Conservation (phyloP, 2,797 vertebrate species). For the Netta rufina region DNA sequence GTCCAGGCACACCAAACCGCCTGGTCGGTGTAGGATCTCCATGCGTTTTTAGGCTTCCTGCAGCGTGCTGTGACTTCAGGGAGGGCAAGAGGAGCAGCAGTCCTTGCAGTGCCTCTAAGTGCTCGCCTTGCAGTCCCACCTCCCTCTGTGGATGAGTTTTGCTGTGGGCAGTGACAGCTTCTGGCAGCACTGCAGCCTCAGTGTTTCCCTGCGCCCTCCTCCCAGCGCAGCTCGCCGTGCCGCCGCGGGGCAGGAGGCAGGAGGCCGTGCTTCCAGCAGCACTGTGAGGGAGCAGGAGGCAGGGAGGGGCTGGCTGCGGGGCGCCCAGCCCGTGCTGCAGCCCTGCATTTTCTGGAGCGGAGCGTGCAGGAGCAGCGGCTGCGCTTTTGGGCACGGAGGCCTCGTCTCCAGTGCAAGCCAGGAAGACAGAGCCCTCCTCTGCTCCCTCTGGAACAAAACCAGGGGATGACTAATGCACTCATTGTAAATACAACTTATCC, state of each 20-base stretch:
- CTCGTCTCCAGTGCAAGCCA: not conserved
- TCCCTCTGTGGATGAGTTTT: conserved; percentile 23
- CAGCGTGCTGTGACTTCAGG: not conserved
- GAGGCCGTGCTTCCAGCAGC: no score
- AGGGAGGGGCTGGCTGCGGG: no score
- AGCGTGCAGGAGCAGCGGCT: not conserved
- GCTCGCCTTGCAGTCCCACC: conserved; percentile 46
- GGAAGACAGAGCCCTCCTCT: conserved; percentile 18
- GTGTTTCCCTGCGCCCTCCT: not conserved
- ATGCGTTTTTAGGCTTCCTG: not conserved
- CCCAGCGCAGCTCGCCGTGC: not conserved
- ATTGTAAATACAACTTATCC: conserved; percentile 51
- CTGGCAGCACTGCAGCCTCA: conserved; percentile 42
- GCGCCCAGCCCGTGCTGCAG: no score
- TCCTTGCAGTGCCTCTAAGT: conserved; percentile 4
- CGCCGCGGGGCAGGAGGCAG: not conserved
- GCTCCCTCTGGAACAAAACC: conserved; percentile 19
- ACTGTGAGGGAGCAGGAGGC: not conserved
- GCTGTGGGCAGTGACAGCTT: conserved; percentile 33
- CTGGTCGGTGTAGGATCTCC: not conserved
- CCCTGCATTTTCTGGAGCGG: not conserved
- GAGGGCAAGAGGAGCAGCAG: not conserved
- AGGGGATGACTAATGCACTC: conserved; percentile 48
- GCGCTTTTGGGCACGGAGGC: accelerated
- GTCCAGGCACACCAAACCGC: not conserved